Evolutionary conservation across 1,140 invertebrate species (phyloP).

Genomic region (Drosophila equinoxialis): DNA sequence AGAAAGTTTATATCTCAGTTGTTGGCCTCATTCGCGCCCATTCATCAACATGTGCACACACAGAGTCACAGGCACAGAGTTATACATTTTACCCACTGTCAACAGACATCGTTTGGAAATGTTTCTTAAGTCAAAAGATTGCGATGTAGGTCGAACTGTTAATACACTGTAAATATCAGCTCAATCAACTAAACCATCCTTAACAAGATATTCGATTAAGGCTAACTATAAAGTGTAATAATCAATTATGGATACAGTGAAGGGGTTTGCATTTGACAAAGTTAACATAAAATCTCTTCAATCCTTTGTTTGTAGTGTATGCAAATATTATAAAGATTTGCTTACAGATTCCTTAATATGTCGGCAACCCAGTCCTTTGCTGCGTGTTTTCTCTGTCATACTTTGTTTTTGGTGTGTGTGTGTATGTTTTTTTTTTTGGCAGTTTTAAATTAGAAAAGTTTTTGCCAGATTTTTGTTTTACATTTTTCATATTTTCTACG

Average conservation of each 20-base stretch:
- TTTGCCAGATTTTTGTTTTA: constrained; percentile 80
- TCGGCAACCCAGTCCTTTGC: constrained; percentile 48
- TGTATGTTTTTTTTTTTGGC: constrained; percentile 57
- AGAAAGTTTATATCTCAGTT: constrained; percentile 76
- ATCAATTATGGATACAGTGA: too few relatives aligned
- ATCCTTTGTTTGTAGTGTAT: constrained; percentile 39
- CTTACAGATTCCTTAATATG: constrained; percentile 46
- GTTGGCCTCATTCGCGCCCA: constrained; percentile 57
- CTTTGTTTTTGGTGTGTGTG: constrained; percentile 57
- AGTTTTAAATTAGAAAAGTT: constrained; percentile 82
- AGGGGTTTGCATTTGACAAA: too few relatives aligned
- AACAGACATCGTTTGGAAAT: constrained; percentile 65
- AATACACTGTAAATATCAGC: not conserved
- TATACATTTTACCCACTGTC: constrained; percentile 62
- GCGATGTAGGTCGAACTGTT: not conserved
- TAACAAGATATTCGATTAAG: too few relatives aligned
- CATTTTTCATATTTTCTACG: constrained; percentile 81
- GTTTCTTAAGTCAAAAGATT: not conserved
- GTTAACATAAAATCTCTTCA: not conserved
- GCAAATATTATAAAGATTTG: constrained; percentile 72
- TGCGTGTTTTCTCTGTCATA: constrained; percentile 56
- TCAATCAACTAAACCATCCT: too few relatives aligned
- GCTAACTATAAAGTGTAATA: too few relatives aligned
- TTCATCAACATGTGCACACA: constrained; percentile 74
- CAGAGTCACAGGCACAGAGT: constrained; percentile 50